Evolutionary conservation across 2,797 vertebrate genomes (phyloP).

Genomic region (Anguilla marmorata): DNA sequence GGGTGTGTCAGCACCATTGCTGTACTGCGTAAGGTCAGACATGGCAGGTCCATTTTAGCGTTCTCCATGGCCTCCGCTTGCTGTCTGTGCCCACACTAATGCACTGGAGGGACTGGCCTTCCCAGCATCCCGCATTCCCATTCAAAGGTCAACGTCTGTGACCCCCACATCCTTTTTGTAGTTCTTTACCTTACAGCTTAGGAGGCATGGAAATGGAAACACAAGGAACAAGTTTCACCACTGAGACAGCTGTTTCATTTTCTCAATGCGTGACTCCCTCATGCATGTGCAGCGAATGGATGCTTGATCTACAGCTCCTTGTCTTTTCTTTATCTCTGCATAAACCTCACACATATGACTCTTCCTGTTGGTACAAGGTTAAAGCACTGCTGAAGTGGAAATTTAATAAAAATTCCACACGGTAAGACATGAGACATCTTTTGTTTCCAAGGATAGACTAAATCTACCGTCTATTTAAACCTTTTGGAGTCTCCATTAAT

Average conservation of each 20-base stretch:
- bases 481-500: background rate
- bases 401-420: constrained; percentile 1
- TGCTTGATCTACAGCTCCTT: background rate
- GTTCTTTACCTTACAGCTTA: background rate
- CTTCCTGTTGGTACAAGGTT: background rate
- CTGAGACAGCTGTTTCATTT: background rate
- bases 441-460: background rate
- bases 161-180: background rate
- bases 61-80: background rate
- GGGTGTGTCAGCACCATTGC: background rate
- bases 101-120: background rate
- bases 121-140: background rate
- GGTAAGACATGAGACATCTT: background rate
- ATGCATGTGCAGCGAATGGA: background rate
- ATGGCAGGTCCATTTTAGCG: background rate
- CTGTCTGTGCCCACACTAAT: background rate
- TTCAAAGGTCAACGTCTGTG: background rate
- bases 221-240: background rate
- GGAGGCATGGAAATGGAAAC: background rate
- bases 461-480: background rate
- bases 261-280: background rate
- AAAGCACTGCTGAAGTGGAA: background rate
- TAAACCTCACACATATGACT: background rate
- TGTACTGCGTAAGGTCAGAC: background rate
- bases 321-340: background rate